Evolutionary conservation across 1,140 invertebrate species (phyloP), one percentile per base, ranked within the genome.

Genomic region (Anthonomus grandis): DNA sequence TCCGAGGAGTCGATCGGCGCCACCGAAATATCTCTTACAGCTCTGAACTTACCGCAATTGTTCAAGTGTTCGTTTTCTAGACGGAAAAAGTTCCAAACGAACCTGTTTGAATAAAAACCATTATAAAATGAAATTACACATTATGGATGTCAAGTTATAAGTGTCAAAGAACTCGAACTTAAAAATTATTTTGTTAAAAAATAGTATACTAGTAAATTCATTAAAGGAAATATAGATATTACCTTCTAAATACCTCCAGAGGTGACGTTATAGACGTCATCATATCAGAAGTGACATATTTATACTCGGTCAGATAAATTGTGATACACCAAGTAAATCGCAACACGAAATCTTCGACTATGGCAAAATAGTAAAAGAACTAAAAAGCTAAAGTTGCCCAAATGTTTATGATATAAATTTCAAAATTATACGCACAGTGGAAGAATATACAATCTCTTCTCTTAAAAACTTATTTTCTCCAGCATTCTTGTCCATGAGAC

Each of bases 321-420:
- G 87, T 86, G 34, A 87, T 69, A 1, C 82, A 81, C 93, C 93
- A 95, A 22, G 82, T 80, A 69, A 94, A 93, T 62, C 93, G 79
- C 15, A 95, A 68, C n/a, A 91, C 72, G 47, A 90, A 81, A 72
- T 93, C 89, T 75, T 91, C 87, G 6, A 91, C 69, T 24, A 93
- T 96, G 21, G 95, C 96, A 77, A 97, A 93, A 73, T 99, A 99
- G 74, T 98, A 98, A 70, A 95, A 98, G 59, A 82, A 81, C 87
- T 91, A 68, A 24, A 78, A 81, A 27, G 18, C 17, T 23, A 45
- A 13, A 69, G 36, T 21, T 23, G n/a, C 4, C 44, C 46, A 10
- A 9, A 39, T 23, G 2, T 9, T 31, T 17, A 9, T 36, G n/a
- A 37, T 12, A 23, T 39, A 1, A n/a, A 17, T 10, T 1, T 17